Evolutionary conservation across 2,797 vertebrate genomes (phyloP).

Genomic region (Allenopithecus nigroviridis): DNA sequence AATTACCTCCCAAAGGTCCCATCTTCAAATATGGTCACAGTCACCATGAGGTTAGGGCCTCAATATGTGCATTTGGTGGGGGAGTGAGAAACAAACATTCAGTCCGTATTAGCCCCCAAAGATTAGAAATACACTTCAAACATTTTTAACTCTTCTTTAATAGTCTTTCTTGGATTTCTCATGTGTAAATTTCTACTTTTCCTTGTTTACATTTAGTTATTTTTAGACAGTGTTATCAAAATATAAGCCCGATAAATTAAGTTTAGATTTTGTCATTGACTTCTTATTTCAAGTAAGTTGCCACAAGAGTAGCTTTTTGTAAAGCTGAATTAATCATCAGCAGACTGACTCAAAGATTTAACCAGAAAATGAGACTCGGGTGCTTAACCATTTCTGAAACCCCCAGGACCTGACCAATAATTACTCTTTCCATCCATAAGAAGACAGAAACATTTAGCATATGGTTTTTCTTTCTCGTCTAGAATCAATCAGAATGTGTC

Average conservation of each 20-base stretch:
- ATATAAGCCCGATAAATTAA: neutral
- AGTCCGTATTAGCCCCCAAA: neutral
- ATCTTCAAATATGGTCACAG: neutral
- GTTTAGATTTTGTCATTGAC: constrained; percentile 35
- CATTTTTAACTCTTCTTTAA: neutral
- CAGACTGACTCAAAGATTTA: constrained; percentile 38
- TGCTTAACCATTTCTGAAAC: constrained; percentile 45
- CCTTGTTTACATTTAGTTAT: constrained; percentile 1
- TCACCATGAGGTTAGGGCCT: neutral
- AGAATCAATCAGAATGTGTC: constrained; percentile 67
- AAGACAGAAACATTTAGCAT: constrained; percentile 61
- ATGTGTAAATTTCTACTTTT: neutral
- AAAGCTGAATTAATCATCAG: constrained; percentile 55
- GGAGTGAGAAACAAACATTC: neutral
- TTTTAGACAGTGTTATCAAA: constrained; percentile 39
- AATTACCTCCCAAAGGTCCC: neutral
- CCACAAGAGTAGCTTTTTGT: neutral
- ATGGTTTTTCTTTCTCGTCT: constrained; percentile 45
- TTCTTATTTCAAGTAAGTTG: constrained; percentile 24
- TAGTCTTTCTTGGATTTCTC: constrained; percentile 1
- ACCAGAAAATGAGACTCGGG: constrained; percentile 49
- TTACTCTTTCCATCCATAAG: constrained; percentile 38
- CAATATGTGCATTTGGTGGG: neutral
- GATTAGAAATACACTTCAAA: neutral
- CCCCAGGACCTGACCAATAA: constrained; percentile 38